Percentiles rank a stretch among this genome's conserved stretches.
These are phyloP conservation scores for Drosophila seguyi DNA, from an alignment of 1,140 invertebrate genomes.

Conservation along the genomic window DNA sequence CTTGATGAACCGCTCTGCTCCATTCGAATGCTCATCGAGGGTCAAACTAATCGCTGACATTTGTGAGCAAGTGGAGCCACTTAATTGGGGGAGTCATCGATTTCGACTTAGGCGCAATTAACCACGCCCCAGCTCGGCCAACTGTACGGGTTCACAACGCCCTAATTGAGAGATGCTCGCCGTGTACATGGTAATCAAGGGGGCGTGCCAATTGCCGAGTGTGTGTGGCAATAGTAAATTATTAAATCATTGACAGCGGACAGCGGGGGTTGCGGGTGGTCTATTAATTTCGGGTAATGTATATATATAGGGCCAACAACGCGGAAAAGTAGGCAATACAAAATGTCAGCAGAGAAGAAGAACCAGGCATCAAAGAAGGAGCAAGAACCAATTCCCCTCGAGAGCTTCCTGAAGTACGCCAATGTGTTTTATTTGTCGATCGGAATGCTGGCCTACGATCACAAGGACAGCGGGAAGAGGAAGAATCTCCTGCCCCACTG, in stretches of 20 bases:
- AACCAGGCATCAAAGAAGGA: not conserved
- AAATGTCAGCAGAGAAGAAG: constrained; percentile 1
- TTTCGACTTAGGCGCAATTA: constrained; percentile 69
- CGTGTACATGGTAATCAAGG: constrained; percentile 55
- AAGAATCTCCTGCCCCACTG: constrained; percentile 24
- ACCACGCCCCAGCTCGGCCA: constrained; percentile 53
- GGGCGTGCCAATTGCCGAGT: constrained; percentile 55
- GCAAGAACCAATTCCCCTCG: constrained; percentile 15
- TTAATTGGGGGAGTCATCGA: constrained; percentile 66
- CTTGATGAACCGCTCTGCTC: not conserved
- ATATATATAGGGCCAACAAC: constrained; percentile 1
- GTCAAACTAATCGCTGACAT: constrained; percentile 42
- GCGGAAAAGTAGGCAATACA: constrained; percentile 8
- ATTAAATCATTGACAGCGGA: constrained; percentile 49
- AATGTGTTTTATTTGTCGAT: constrained; percentile 66
- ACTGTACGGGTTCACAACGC: constrained; percentile 66
- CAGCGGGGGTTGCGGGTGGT: not conserved
- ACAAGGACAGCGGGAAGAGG: constrained; percentile 3
- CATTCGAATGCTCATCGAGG: constrained; percentile 13
- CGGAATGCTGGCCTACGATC: constrained; percentile 68
- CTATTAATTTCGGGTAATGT: not conserved
- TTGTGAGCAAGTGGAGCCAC: constrained; percentile 31
- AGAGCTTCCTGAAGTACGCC: constrained; percentile 52
- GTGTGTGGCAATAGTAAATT: constrained; percentile 62
- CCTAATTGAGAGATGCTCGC: constrained; percentile 73